Base-by-base conservation (phyloP, 1,140 invertebrate genomes). In the Diprion similis region DNA sequence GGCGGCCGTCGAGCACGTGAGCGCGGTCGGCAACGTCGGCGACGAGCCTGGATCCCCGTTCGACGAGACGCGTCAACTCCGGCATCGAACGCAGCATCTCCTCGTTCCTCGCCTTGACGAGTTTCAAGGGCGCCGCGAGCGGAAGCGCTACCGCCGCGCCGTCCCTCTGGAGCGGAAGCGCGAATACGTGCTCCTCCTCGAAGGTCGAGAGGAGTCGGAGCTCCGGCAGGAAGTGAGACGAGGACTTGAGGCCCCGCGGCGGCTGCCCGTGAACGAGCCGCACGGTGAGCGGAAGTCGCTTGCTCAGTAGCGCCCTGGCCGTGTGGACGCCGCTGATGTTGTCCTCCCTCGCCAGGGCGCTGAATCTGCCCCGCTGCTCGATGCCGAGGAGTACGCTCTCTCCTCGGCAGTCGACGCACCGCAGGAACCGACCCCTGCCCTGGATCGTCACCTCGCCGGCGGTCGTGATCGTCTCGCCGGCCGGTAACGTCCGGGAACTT, bases 261-360 rank as follows among this genome's bases (percentile, higher is more conserved):
- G 93, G 92, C 76, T 92, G 94, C 18, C 97, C 97, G 80, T 97
- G 95, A 1, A 98, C 95, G 76, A 98, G 89, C 82, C 96, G 88
- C 1, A 98, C 96, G 71, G 96, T 97, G 68, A 98, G 89, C 2
- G 97, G 97, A 85, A 98, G 90, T 73, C 97, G 89, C 83, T 97
- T 97, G 76, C 92, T 93, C 48, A 98, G 87, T 70, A 98, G 90
- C 81, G 96, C 96, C 79, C 94, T 92, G 9, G 94, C 94, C 68
- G 94, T 95, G 85, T 97, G 96, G 13, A 97, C 96, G 8, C 96
- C 96, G 82, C 95, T 95, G 75, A 98, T 97, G 86, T 96, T 97
- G 79, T 96, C 95, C 85, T 96, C 95, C 81, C 94, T 92, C 46
- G 96, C 96, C 24, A 98, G 89, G 1, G 94, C 94, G 78, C 95